Conservation (phyloP, 2,113 vertebrate species). For the Charina bottae region DNA sequence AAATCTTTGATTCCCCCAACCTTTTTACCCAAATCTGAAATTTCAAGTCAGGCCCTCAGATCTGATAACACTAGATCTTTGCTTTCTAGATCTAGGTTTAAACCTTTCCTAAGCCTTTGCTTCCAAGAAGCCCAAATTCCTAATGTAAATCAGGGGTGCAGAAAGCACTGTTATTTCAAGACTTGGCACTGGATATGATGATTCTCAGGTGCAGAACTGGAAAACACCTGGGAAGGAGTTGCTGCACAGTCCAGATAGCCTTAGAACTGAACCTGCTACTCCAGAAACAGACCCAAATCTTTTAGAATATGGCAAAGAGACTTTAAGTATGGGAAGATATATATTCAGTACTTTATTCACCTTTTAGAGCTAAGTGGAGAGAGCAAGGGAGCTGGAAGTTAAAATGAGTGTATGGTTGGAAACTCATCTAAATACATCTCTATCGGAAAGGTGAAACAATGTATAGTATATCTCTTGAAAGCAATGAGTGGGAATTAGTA, state of each 20-base stretch:
- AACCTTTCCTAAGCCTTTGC: not conserved
- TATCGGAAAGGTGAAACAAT: constrained; percentile 48
- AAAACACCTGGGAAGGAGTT: constrained; percentile 30
- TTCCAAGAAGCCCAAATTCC: constrained; percentile 3
- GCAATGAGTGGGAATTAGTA: constrained; percentile 47
- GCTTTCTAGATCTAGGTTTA: not conserved
- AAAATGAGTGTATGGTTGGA: constrained; percentile 39
- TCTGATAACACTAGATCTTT: not conserved
- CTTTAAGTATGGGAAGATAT: constrained; percentile 48
- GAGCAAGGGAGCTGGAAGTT: constrained; percentile 48
- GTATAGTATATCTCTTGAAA: constrained; percentile 38
- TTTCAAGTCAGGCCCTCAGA: not conserved
- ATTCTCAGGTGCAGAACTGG: not conserved
- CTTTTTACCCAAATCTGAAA: not conserved
- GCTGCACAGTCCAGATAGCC: not conserved
- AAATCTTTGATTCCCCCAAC: not conserved
- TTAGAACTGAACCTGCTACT: constrained; percentile 26
- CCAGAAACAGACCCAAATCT: constrained; percentile 22
- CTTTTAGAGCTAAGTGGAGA: constrained; percentile 57
- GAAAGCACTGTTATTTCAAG: constrained; percentile 29
- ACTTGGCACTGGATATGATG: constrained; percentile 1
- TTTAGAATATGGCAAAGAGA: constrained; percentile 38
- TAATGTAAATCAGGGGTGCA: constrained; percentile 41
- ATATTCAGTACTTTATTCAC: constrained; percentile 39
- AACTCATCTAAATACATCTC: constrained; percentile 45